Percentiles rank a stretch among this genome's conserved stretches.
Evolutionary conservation across 2,113 vertebrate species (phyloP).

Genomic region (Verasper variegatus): DNA sequence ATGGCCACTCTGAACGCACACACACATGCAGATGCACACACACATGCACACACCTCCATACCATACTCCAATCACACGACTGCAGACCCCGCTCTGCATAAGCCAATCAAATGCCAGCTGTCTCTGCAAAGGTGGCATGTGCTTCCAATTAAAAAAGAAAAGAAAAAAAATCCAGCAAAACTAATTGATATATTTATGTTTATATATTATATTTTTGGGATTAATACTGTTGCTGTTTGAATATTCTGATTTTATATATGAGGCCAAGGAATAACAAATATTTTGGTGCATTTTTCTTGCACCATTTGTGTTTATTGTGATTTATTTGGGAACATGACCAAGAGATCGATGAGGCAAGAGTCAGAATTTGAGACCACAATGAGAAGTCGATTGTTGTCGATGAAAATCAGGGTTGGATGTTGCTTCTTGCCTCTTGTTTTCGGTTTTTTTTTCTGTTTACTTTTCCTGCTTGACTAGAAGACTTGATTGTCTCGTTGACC

Average conservation of each 20-base stretch:
- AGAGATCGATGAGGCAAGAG: constrained; percentile 51
- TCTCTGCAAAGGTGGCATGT: constrained; percentile 77
- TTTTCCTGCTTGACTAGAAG: constrained; percentile 13
- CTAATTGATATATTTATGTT: constrained; percentile 85
- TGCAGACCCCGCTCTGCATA: constrained; percentile 62
- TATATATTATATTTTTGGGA: constrained; percentile 80
- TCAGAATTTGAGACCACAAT: constrained; percentile 34
- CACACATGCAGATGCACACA: not conserved
- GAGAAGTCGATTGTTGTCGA: constrained; percentile 31
- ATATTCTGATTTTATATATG: constrained; percentile 81
- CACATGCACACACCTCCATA: constrained; percentile 9
- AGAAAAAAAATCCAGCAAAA: constrained; percentile 65
- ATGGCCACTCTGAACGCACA: constrained; percentile 70
- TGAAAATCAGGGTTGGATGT: constrained; percentile 65
- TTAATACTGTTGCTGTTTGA: constrained; percentile 81
- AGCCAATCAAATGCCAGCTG: constrained; percentile 76
- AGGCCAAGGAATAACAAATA: constrained; percentile 80
- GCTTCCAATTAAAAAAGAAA: constrained; percentile 79
- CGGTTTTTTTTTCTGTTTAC: constrained; percentile 18
- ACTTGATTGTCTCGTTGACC: constrained; percentile 18
- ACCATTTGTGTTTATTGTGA: constrained; percentile 55
- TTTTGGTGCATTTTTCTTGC: constrained; percentile 68
- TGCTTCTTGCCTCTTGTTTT: constrained; percentile 43
- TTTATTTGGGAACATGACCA: constrained; percentile 70
- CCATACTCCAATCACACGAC: constrained; percentile 68